Percentiles rank a stretch among this genome's conserved stretches.
These are phyloP conservation scores for Henricia sp. DNA, from an alignment of 53 echinoderm and acorn worm genomes.

Conservation along the genomic window DNA sequence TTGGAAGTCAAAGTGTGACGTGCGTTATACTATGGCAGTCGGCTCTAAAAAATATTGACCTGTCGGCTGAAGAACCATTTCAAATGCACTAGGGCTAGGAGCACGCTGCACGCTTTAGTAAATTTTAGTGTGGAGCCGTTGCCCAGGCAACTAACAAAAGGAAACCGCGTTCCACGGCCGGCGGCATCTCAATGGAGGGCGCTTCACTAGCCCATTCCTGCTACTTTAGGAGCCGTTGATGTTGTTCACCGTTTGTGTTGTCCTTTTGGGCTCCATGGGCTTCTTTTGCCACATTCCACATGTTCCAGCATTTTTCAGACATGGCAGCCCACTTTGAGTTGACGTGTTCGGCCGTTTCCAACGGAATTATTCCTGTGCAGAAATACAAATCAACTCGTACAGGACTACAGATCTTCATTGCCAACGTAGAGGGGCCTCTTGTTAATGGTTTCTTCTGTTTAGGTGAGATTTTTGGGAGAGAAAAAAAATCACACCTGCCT, in stretches of 20 bases:
- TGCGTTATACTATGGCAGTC: too few relatives aligned
- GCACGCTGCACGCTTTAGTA: too few relatives aligned
- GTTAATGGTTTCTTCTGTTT: slow-evolving; percentile 97
- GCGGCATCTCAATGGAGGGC: neutral
- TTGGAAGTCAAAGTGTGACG: too few relatives aligned
- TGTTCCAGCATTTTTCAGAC: slow-evolving; percentile 5
- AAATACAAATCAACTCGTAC: slow-evolving; percentile 86
- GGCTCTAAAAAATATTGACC: too few relatives aligned
- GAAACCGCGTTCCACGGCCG: neutral
- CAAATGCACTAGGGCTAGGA: too few relatives aligned
- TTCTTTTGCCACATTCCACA: neutral
- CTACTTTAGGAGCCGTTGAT: neutral
- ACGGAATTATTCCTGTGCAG: slow-evolving; percentile 87
- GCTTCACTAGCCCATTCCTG: neutral
- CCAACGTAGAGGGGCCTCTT: slow-evolving; percentile 91
- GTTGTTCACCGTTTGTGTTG: neutral
- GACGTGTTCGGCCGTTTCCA: slow-evolving; percentile 83
- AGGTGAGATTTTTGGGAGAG: slow-evolving; percentile 77
- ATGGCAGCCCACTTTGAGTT: slow-evolving; percentile 82
- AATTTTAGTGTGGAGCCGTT: too few relatives aligned
- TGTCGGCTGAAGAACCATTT: too few relatives aligned
- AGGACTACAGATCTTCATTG: slow-evolving; percentile 89
- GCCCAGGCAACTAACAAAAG: too few relatives aligned
- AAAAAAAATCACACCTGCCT: too few relatives aligned
- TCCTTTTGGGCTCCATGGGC: neutral